Conservation (phyloP, 2,888 invertebrate species). For the Caenorhabditis sp. region DNA sequence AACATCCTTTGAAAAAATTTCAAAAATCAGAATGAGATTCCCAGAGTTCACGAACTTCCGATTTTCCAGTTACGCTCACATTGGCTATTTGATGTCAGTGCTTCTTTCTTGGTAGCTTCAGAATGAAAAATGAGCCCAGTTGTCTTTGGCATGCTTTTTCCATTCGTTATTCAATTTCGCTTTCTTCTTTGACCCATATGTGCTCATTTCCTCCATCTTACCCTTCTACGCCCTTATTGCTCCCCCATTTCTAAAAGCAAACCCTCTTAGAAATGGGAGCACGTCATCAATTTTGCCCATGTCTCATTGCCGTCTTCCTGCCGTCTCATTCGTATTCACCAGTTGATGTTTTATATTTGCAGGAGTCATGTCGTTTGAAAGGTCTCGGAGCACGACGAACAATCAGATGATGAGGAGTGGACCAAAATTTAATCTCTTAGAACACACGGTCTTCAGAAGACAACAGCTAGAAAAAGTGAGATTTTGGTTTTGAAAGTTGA, state of each 20-base stretch:
- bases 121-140: no score
- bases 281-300: slow-evolving; percentile 12
- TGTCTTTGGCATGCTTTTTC: no score
- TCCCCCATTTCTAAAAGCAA: neutral
- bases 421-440: neutral
- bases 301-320: neutral
- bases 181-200: neutral
- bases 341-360: neutral
- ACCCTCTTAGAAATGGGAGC: neutral
- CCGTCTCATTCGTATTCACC: neutral
- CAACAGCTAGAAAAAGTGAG: slow-evolving; percentile 24
- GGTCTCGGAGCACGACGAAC: neutral
- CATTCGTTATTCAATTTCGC: neutral
- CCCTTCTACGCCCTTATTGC: no score
- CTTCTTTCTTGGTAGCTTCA: no score
- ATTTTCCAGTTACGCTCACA: no score
- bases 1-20: no score
- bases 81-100: no score
- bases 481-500: neutral
- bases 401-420: neutral
- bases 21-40: no score
- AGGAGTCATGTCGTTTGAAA: slow-evolving; percentile 1
- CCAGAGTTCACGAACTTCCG: no score
- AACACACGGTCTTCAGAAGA: neutral
- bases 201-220: neutral